Percentiles rank a stretch among this genome's conserved stretches.
Conservation (phyloP, 2,797 vertebrate genomes). For the Trachurus trachurus region DNA sequence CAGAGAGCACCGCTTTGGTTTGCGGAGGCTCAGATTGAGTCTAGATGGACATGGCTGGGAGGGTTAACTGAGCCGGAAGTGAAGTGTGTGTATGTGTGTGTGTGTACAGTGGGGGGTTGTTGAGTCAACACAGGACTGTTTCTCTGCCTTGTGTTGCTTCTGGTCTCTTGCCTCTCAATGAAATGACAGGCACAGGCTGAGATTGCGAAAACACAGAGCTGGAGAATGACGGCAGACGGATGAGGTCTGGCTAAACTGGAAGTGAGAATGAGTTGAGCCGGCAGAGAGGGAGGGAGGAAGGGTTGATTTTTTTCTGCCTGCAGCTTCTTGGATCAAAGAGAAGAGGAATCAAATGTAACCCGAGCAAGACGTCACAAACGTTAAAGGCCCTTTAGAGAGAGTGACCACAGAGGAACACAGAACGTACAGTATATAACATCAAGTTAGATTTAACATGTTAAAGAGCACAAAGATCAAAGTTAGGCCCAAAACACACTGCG, state of each 20-base stretch:
- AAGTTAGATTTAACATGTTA: not conserved
- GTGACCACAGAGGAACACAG: not conserved
- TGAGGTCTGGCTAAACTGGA: conserved; percentile 6
- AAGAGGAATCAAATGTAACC: conserved; percentile 1
- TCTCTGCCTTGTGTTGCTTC: conserved; percentile 64
- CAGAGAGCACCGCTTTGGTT: conserved; percentile 24
- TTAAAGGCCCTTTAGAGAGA: not conserved
- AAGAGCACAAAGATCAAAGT: conserved; percentile 4
- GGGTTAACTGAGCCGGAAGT: conserved; percentile 46
- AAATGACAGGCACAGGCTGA: conserved; percentile 30
- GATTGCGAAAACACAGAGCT: conserved; percentile 37
- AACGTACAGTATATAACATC: no score
- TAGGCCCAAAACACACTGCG: not conserved
- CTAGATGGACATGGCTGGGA: conserved; percentile 30
- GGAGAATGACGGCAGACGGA: conserved; percentile 10
- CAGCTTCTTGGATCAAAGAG: conserved; percentile 6
- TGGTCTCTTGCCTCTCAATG: conserved; percentile 66
- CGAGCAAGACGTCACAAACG: not conserved
- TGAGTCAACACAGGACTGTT: conserved; percentile 68
- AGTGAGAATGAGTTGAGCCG: conserved; percentile 32
- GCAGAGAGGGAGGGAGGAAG: not conserved
- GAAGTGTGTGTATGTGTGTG: not conserved
- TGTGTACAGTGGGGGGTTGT: not conserved
- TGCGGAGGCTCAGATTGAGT: conserved; percentile 17
- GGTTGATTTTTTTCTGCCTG: not conserved